Evolutionary conservation across 1,140 invertebrate species (phyloP).

Genomic region (Ostrea denselamellosa): DNA sequence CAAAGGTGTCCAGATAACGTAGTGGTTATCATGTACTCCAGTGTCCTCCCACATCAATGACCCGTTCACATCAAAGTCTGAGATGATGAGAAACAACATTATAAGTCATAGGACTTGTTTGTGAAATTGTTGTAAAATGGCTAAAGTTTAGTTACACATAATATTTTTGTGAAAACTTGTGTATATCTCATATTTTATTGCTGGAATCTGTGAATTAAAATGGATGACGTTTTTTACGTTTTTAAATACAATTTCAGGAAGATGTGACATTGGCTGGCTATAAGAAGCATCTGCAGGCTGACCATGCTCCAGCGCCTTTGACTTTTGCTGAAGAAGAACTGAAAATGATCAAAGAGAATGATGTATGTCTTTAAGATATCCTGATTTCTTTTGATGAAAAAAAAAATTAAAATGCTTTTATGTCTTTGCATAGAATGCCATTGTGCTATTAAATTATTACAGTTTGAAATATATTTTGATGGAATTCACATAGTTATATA

Average conservation of each 20-base stretch:
- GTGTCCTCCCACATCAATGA: too few relatives aligned
- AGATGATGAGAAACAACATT: too few relatives aligned
- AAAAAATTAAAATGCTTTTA: background rate
- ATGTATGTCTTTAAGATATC: constrained; percentile 76
- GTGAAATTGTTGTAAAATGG: too few relatives aligned
- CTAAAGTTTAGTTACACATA: background rate
- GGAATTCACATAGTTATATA: background rate
- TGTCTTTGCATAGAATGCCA: background rate
- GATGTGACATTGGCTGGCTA: constrained; percentile 92
- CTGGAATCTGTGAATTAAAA: background rate
- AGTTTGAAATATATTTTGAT: background rate
- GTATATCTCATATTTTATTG: background rate
- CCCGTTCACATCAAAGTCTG: too few relatives aligned
- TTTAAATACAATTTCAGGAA: constrained; percentile 80
- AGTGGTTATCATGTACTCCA: too few relatives aligned
- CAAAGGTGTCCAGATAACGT: too few relatives aligned
- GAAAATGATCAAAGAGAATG: constrained; percentile 87
- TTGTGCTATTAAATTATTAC: background rate
- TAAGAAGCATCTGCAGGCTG: constrained; percentile 87
- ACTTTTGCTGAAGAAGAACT: constrained; percentile 94
- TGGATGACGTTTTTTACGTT: background rate
- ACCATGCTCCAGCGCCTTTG: constrained; percentile 90
- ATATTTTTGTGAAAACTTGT: background rate
- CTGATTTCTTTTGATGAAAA: background rate
- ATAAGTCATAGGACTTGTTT: too few relatives aligned